Conservation (phyloP, 2,888 invertebrate genomes). For the Diaphora mendica region DNA sequence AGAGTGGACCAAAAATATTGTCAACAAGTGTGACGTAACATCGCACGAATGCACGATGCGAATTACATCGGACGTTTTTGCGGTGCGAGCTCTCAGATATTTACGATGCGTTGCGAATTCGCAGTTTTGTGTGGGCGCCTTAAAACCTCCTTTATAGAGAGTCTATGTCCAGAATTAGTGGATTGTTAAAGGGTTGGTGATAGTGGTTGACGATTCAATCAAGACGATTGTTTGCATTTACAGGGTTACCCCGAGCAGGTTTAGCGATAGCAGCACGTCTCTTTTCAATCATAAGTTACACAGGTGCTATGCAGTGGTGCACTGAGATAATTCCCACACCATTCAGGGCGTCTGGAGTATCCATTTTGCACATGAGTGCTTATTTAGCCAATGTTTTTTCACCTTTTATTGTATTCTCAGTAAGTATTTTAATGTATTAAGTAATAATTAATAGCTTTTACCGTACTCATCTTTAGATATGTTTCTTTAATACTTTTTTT, state of each 20-base stretch:
- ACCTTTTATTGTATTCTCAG: conserved; percentile 70
- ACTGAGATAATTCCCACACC: conserved; percentile 69
- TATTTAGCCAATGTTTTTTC: conserved; percentile 62
- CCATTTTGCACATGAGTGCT: conserved; percentile 65
- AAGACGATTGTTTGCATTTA: background rate
- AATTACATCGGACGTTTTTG: too few relatives aligned
- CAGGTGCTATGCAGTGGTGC: conserved; percentile 64
- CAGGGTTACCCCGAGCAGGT: conserved; percentile 63
- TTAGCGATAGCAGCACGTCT: conserved; percentile 66
- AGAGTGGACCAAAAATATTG: too few relatives aligned
- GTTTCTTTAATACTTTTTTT: too few relatives aligned
- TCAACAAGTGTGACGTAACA: too few relatives aligned
- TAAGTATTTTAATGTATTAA: conserved; percentile 40
- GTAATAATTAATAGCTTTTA: too few relatives aligned
- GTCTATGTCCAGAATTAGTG: too few relatives aligned
- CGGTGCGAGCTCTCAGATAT: too few relatives aligned
- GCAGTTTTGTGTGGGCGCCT: too few relatives aligned
- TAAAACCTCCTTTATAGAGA: too few relatives aligned
- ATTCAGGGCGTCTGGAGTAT: conserved; percentile 65
- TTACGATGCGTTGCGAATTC: too few relatives aligned
- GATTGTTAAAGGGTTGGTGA: too few relatives aligned
- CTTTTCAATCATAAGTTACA: conserved; percentile 69
- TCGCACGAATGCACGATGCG: too few relatives aligned
- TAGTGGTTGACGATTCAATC: background rate
- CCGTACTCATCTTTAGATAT: background rate